Evolutionary conservation across 2,888 invertebrate species (phyloP).

Genomic region (Eristalis arbustorum): DNA sequence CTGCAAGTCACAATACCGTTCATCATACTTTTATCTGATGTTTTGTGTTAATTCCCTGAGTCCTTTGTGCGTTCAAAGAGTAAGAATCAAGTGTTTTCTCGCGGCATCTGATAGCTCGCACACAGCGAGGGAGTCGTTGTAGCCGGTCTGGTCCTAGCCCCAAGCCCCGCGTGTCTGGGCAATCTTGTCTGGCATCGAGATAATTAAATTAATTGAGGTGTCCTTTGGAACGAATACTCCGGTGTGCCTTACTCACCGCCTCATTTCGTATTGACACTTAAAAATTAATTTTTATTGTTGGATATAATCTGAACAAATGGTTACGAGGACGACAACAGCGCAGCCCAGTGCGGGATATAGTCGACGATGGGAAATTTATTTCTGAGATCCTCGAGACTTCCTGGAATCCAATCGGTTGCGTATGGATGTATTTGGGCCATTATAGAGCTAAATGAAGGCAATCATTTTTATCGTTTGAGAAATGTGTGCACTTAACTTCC

Average conservation of each 20-base stretch:
- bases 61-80: conserved; percentile 3
- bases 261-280: conserved; percentile 63
- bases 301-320: conserved; percentile 65
- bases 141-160: background rate
- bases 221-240: conserved; percentile 35
- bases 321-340: conserved; percentile 46
- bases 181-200: conserved; percentile 42
- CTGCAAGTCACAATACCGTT: conserved; percentile 57
- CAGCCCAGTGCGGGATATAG: conserved; percentile 3
- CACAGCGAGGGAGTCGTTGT: background rate
- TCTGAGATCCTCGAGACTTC: conserved; percentile 54
- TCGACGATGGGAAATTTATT: conserved; percentile 27
- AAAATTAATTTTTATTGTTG: conserved; percentile 69
- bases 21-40: conserved; percentile 64
- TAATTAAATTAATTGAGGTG: conserved; percentile 70
- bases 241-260: background rate
- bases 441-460: conserved; percentile 32
- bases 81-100: background rate
- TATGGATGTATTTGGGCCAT: conserved; percentile 6
- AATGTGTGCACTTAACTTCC: conserved; percentile 28
- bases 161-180: background rate
- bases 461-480: conserved; percentile 45
- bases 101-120: background rate
- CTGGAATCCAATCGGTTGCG: conserved; percentile 33
- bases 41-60: conserved; percentile 40